Base-by-base conservation (phyloP, 2,888 invertebrate species). In the Leptodirus hochenwartii region DNA sequence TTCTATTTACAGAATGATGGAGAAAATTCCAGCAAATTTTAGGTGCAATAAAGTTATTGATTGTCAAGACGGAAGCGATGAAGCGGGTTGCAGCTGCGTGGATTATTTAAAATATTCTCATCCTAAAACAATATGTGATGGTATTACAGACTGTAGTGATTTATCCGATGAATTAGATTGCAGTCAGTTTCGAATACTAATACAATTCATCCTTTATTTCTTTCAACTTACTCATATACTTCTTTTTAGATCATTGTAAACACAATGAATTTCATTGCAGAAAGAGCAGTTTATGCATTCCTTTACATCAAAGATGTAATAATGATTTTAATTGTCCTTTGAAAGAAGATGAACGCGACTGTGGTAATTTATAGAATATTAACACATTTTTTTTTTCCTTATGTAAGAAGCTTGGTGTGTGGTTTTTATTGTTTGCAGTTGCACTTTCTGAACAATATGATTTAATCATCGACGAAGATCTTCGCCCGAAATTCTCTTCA, bases 21-120 rank as follows among this genome's bases (percentile, higher is more conserved):
- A 84, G 55, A 57, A 55, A 5, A 64, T 82, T 32, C 57, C 70
- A 1, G 51, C 59, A 14, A 40, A 47, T 2, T 59, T 66, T 39
- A 64, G 67, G 15, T 85, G 85, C 48, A 64, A 85, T 45, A 66
- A 63, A 24, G 56, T 63, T 33, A 53, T 67, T 11, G 79, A 85
- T 45, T 85, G 85, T 49, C 78, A 82, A 53, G 85, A 85, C 55
- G 77, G 74, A 4, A 74, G 74, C 1, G 85, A 85, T 50, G 85
- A 85, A 54, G 47, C 61, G 4, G 56, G 64, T 34, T 85, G 85
- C 47, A 62, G 61, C 1, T 84, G 84, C 46, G 59, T 56, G n/a
- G 79, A 81, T 44, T 71, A 68, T 43, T 53, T 84, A 24, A 50
- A 51, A 31, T 55, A 58, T 10, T 45, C 51, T 2, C 43, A 62